These are phyloP conservation scores for Chelonoidis abingdonii DNA, from an alignment of 2,113 vertebrate species.

Conservation along the genomic window DNA sequence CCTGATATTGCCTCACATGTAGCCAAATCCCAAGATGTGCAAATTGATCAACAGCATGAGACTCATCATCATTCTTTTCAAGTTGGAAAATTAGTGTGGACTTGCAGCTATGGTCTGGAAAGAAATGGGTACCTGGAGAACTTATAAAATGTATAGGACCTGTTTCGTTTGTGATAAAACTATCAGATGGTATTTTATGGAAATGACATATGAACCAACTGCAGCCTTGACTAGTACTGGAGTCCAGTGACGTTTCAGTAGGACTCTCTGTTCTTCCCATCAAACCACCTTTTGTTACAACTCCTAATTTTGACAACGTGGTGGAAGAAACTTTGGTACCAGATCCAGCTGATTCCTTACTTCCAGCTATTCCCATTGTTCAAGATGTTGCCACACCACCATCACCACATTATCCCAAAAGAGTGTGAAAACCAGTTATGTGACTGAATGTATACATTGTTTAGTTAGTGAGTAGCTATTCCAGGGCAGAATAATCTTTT, in stretches of 20 bases:
- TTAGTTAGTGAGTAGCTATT: too few species aligned
- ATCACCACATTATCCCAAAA: too few species aligned
- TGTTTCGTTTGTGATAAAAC: not conserved
- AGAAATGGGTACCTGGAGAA: not conserved
- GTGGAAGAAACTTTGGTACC: not conserved
- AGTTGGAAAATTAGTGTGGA: not conserved
- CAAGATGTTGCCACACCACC: too few species aligned
- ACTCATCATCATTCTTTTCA: not conserved
- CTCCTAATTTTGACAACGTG: not conserved
- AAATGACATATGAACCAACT: not conserved
- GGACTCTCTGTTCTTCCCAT: not conserved
- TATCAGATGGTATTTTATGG: not conserved
- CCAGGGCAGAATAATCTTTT: too few species aligned
- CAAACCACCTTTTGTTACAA: not conserved
- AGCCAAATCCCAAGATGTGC: not conserved
- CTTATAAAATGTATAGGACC: not conserved
- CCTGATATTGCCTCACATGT: not conserved
- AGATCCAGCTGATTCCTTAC: not conserved
- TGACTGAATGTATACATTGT: too few species aligned
- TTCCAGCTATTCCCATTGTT: not conserved
- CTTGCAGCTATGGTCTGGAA: not conserved
- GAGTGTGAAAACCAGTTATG: too few species aligned
- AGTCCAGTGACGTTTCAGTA: not conserved
- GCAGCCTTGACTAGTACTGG: not conserved
- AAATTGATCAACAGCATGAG: not conserved